Conservation (phyloP, 2,888 invertebrate genomes). For the Rutpela maculata region DNA sequence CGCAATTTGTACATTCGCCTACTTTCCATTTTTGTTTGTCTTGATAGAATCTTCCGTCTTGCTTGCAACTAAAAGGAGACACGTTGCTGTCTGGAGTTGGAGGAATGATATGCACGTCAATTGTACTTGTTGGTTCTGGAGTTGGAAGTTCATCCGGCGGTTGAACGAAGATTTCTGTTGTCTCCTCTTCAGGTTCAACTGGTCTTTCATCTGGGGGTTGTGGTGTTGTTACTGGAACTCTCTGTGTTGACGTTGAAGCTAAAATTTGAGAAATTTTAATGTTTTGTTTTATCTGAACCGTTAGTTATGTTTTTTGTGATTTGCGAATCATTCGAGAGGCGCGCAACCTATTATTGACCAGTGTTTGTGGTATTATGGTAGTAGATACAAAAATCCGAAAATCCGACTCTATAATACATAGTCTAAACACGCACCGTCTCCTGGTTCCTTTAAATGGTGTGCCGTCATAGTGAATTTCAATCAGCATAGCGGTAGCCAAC, state of each 20-base stretch:
- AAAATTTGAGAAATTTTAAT: not conserved
- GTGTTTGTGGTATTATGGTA: too few relatives aligned
- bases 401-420: too few relatives aligned
- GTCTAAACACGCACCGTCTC: too few relatives aligned
- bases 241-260: slow-evolving; percentile 39
- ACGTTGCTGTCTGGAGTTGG: slow-evolving; percentile 58
- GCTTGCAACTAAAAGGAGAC: slow-evolving; percentile 59
- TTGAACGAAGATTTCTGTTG: slow-evolving; percentile 65
- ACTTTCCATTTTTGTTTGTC: slow-evolving; percentile 84
- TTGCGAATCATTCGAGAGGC: too few relatives aligned
- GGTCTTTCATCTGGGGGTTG: slow-evolving; percentile 70
- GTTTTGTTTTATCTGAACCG: too few relatives aligned
- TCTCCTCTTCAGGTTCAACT: slow-evolving; percentile 55
- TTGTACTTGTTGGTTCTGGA: slow-evolving; percentile 64
- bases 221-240: slow-evolving; percentile 61
- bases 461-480: too few relatives aligned
- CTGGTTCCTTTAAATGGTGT: too few relatives aligned
- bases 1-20: slow-evolving; percentile 84
- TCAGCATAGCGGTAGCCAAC: too few relatives aligned
- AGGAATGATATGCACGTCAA: slow-evolving; percentile 63
- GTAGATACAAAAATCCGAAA: too few relatives aligned
- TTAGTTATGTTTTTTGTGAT: too few relatives aligned
- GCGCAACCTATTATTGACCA: too few relatives aligned
- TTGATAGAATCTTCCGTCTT: slow-evolving; percentile 70
- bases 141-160: slow-evolving; percentile 70